Evolutionary conservation across 1,140 invertebrate genomes (phyloP).

Genomic region (Zaprionus ghesquierei): DNA sequence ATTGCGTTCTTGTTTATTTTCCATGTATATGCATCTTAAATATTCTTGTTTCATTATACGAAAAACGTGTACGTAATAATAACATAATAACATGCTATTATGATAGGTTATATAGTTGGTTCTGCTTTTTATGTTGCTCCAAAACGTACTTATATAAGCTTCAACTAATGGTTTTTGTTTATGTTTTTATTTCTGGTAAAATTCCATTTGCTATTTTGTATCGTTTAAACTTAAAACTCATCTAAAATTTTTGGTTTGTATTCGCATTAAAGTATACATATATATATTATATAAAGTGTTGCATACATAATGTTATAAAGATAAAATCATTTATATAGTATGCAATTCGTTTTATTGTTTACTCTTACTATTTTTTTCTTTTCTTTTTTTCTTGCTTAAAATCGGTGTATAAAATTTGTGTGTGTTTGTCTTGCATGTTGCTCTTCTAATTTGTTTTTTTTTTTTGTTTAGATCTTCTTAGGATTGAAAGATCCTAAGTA

Average conservation of each 20-base stretch:
- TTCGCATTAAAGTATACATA: conserved; percentile 17
- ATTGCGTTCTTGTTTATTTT: background rate
- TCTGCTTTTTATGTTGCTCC: background rate
- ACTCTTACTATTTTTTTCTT: conserved; percentile 36
- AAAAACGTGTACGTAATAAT: background rate
- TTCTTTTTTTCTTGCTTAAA: too few species aligned
- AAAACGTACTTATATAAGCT: conserved; percentile 4
- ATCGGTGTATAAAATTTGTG: conserved; percentile 79
- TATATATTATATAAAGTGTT: conserved; percentile 17
- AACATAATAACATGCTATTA: background rate
- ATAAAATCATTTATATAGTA: conserved; percentile 48
- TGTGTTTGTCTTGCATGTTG: conserved; percentile 42
- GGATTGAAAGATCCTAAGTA: conserved; percentile 57
- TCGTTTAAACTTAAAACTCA: conserved; percentile 27
- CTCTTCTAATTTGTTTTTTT: conserved; percentile 11
- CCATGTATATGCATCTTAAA: background rate
- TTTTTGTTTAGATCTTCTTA: background rate
- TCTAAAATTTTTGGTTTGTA: conserved; percentile 23
- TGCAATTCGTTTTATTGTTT: conserved; percentile 44
- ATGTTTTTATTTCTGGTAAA: background rate
- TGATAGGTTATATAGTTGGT: background rate
- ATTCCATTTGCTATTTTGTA: background rate
- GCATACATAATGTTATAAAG: conserved; percentile 9
- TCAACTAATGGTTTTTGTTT: conserved; percentile 1
- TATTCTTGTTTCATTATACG: background rate